A percentile compares a stretch with the other conserved stretches of the same genome.
Conservation (phyloP, 2,888 invertebrate species). For the Cheilosia grossa region DNA sequence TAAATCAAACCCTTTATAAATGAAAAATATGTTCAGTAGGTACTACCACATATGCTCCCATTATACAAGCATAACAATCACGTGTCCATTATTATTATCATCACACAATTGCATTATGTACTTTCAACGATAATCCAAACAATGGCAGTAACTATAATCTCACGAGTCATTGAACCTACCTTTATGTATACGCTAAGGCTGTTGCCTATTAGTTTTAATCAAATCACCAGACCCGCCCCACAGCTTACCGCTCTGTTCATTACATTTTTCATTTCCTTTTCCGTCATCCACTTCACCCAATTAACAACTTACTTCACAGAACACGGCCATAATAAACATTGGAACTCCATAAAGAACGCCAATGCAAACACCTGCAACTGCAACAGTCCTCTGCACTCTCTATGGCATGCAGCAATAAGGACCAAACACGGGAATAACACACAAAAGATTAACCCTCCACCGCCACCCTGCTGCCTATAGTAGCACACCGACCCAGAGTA, state of each 20-base stretch:
- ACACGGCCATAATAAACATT: slow-evolving; percentile 4
- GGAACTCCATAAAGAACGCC: slow-evolving; percentile 21
- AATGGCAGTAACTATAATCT: neutral
- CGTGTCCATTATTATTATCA: no score
- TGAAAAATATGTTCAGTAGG: no score
- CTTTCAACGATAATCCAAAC: no score
- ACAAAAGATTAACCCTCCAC: slow-evolving; percentile 45
- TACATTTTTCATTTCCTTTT: slow-evolving; percentile 46
- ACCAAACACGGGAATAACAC: slow-evolving; percentile 44
- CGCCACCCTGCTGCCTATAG: neutral
- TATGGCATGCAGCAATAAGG: slow-evolving; percentile 16
- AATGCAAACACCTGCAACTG: slow-evolving; percentile 33
- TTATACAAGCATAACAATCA: no score
- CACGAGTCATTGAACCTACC: neutral
- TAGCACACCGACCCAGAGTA: slow-evolving; percentile 3
- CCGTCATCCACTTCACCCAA: slow-evolving; percentile 55
- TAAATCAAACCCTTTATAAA: no score
- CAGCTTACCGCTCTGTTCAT: slow-evolving; percentile 15
- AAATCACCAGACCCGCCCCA: neutral
- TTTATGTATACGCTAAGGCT: neutral
- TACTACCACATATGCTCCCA: no score
- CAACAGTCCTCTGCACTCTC: slow-evolving; percentile 19
- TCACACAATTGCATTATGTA: no score
- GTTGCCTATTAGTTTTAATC: neutral
- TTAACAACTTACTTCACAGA: slow-evolving; percentile 43